Evolutionary conservation across 1,140 invertebrate genomes (phyloP).

Genomic region (Ceratosolen solmsi): DNA sequence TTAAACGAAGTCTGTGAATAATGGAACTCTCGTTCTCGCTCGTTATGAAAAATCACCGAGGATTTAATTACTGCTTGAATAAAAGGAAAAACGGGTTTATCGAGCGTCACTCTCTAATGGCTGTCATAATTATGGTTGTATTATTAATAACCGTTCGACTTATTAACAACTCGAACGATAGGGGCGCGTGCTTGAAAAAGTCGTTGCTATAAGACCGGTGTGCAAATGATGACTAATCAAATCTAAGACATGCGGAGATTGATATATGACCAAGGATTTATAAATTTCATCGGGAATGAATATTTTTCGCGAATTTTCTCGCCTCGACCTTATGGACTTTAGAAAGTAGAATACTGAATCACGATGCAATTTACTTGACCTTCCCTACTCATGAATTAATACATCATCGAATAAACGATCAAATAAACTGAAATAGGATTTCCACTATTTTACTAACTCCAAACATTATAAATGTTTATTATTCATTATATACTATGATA

Average conservation of each 20-base stretch:
- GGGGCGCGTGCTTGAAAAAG: not conserved
- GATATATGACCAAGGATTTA: conserved; percentile 54
- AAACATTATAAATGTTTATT: too few relatives aligned
- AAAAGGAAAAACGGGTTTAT: not conserved
- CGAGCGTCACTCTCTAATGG: not conserved
- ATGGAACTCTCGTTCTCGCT: conserved; percentile 4
- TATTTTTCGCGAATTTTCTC: conserved; percentile 52
- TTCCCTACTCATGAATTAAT: too few relatives aligned
- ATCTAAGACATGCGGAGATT: conserved; percentile 49
- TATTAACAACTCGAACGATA: not conserved
- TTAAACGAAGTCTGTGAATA: not conserved
- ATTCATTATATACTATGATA: too few relatives aligned
- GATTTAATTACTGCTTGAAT: conserved; percentile 14
- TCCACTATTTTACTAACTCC: too few relatives aligned
- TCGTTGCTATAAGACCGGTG: conserved; percentile 4
- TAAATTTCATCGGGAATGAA: conserved; percentile 57
- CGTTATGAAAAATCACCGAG: conserved; percentile 31
- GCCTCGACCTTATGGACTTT: too few relatives aligned
- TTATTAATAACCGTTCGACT: conserved; percentile 37
- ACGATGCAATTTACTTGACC: too few relatives aligned
- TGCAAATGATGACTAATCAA: conserved; percentile 55
- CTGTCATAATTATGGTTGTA: conserved; percentile 30
- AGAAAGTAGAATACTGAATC: too few relatives aligned
- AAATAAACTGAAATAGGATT: too few relatives aligned
- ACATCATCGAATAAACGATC: too few relatives aligned